Base-by-base conservation (phyloP, 2,888 invertebrate species). In the Oxycera nigricornis region DNA sequence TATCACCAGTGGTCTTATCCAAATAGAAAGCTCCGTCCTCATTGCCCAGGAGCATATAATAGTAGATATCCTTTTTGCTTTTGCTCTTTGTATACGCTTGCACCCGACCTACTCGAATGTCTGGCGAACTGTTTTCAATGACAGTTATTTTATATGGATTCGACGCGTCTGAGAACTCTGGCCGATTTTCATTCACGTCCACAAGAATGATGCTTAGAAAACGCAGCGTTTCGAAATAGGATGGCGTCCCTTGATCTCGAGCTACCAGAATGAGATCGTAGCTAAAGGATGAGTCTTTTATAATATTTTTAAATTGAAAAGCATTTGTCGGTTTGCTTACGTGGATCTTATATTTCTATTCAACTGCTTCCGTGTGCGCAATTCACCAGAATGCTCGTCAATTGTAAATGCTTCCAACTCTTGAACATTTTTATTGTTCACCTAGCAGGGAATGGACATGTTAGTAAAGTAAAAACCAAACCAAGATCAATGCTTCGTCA, bases 321-420 rank as follows among this genome's bases (percentile, higher is more conserved):
- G 14, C 1, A n/a, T 11, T 50, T 50, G 11, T 41, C 41, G 24
- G 9, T 39, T 17, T 65, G 74, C 78, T 76, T 80, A 84, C 85
- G 82, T 89, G 41, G 90, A 88, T 81, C 89, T 88, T 26, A 87
- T 86, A 82, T 96, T 95, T 31, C 94, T 88, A 81, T 96, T 95
- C 67, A 95, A 86, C 80, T 91, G 90, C 61, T 90, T 91, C 82
- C 92, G 92, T 0, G 94, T 92, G 78, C 91, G 88, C 17, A 97
- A 85, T 79, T 96, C 94, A 0, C 97, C 96, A 0, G 91, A 91
- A 73, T 90, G 89, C 55, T 88, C 86, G 83, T 96, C 90, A 41
- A 97, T 92, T 30, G 88, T 88, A 83, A 97, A 97, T 82, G 95
- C 94, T 9, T 90, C 88, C 0, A 95, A 96, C 82, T 93, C 92